Evolutionary conservation across 2,113 vertebrate species (phyloP), one percentile per base, ranked within the genome.

Genomic region (Colossoma macropomum): DNA sequence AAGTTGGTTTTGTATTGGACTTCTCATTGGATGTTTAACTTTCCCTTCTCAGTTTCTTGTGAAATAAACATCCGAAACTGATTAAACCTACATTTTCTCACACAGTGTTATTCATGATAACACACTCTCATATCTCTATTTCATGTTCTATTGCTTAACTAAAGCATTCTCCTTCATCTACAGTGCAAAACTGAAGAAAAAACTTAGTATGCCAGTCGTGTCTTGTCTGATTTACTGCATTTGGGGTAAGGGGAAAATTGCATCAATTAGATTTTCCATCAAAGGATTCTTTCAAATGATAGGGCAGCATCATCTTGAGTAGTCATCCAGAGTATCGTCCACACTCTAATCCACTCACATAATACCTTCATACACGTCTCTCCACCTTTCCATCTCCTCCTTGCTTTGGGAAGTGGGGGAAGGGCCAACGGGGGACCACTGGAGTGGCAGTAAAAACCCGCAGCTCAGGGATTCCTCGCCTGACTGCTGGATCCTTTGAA

Each of bases 401-500:
- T 10, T 3, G 6, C 32, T 28, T 45, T 54, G 54, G 63, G 23
- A 54, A 30, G 27, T 56, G 68, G 56, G 69, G 38, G 25, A 23
- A n/a, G 52, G 41, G 41, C 9, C 41, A 11, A 45, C n/a, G n/a
- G 50, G 59, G 28, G 23, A 32, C 28, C 25, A 65, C 59, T 28
- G 41, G 32, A 78, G 80, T 90, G 89, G 85, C 59, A 87, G 90
- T 89, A 89, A 91, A 92, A 56, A 90, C 52, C 92, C 86, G 77
- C 86, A 89, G 89, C 79, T 86, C 88, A 62, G 87, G 89, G 92
- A 91, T 91, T 92, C 89, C 90, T 90, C 79, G 79, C 60, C 87
- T 86, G 80, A 79, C 88, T 68, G 85, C 72, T 70, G 77, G 84
- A 77, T 89, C 87, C 90, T 91, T 91, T 91, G 92, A 96, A 96